phyloP scores from a whole-genome alignment of 2,797 vertebrate genomes.

The Poecilia picta region DNA sequence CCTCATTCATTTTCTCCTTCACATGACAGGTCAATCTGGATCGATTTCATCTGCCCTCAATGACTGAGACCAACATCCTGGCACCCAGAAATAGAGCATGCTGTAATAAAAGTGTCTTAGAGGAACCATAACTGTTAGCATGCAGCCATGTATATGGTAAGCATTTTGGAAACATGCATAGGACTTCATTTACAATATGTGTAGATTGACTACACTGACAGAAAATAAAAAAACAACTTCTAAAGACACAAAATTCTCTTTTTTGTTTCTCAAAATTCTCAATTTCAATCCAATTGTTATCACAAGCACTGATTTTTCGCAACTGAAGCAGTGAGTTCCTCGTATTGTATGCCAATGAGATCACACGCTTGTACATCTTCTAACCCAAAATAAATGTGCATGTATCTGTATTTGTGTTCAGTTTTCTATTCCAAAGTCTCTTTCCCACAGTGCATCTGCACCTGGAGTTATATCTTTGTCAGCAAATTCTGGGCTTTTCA shows the following conservation, averaged over 20 bases:
- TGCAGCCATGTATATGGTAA: conserved; percentile 24
- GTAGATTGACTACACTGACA: conserved; percentile 10
- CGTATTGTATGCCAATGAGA: conserved; percentile 39
- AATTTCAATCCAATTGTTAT: conserved; percentile 28
- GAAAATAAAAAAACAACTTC: conserved; percentile 1
- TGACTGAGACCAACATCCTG: conserved; percentile 71
- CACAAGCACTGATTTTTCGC: conserved; percentile 17
- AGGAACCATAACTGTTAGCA: conserved; percentile 40
- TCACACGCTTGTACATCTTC: background rate
- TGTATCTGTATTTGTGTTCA: background rate
- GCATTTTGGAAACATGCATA: conserved; percentile 28
- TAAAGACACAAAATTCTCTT: conserved; percentile 24
- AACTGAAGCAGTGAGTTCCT: conserved; percentile 36
- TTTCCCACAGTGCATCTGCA: conserved; percentile 51
- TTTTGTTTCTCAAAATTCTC: background rate
- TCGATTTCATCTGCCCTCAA: conserved; percentile 76
- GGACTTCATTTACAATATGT: conserved; percentile 11
- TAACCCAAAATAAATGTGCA: conserved; percentile 9
- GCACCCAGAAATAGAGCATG: conserved; percentile 76
- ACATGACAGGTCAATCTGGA: conserved; percentile 75
- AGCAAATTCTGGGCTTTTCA: conserved; percentile 75
- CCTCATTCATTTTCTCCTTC: conserved; percentile 73
- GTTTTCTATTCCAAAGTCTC: conserved; percentile 38
- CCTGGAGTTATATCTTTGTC: conserved; percentile 76
- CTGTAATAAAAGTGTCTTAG: conserved; percentile 55